Conservation (phyloP, 2,797 vertebrate species). For the Threskiornis aethiopicus region DNA sequence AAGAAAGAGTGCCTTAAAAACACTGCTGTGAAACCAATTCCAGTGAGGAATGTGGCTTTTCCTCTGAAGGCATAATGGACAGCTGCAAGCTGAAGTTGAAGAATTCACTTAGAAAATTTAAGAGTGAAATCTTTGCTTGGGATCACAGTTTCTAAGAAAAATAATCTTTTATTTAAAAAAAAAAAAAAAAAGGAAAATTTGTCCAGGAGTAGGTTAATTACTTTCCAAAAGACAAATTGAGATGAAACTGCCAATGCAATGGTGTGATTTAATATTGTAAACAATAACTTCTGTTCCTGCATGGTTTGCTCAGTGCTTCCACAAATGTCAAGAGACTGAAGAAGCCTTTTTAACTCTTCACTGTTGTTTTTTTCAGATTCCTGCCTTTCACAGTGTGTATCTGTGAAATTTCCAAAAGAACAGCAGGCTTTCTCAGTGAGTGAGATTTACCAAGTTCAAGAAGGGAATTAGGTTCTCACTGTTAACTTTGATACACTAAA, state of each 20-base stretch:
- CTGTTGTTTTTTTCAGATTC: neutral
- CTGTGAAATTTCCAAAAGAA: neutral
- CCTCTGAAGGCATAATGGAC: neutral
- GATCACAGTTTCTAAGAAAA: neutral
- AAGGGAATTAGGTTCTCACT: neutral
- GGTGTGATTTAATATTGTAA: neutral
- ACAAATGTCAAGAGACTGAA: neutral
- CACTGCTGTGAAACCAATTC: neutral
- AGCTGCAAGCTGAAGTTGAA: neutral
- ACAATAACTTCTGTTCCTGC: neutral
- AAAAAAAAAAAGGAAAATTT: neutral
- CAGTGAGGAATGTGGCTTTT: neutral
- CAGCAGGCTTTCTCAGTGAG: neutral
- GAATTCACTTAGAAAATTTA: neutral
- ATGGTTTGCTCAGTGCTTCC: neutral
- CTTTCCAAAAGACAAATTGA: neutral
- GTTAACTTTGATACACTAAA: neutral
- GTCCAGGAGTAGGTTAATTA: neutral
- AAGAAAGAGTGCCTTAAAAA: neutral
- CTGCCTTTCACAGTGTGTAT: neutral
- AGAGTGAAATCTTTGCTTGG: neutral
- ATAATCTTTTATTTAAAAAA: neutral
- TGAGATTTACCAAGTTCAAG: neutral
- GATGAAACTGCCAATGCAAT: neutral
- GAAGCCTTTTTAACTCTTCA: neutral